Conservation (phyloP, 2,888 invertebrate genomes). For the Phymatocera aterrima region DNA sequence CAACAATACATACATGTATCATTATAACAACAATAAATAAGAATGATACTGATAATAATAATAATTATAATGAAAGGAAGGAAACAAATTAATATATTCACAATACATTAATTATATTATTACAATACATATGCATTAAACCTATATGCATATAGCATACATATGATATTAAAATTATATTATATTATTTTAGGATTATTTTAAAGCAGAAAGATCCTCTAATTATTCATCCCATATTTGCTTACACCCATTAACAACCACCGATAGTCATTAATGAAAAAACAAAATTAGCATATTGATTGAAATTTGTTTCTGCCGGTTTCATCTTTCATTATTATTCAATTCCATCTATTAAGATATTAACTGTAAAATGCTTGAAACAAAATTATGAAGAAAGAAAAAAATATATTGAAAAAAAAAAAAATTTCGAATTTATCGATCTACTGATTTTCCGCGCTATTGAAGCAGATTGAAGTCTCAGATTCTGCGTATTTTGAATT, state of each 20-base stretch:
- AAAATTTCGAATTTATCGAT: constrained; percentile 44
- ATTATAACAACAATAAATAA: constrained; percentile 36
- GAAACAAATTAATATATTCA: constrained; percentile 45
- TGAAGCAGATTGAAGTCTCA: neutral
- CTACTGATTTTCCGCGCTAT: neutral
- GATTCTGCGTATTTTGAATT: too few relatives aligned
- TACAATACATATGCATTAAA: constrained; percentile 48
- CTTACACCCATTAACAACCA: constrained; percentile 58
- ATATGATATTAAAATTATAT: constrained; percentile 46
- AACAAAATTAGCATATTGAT: constrained; percentile 54
- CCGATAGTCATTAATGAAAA: neutral
- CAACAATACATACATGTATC: constrained; percentile 36
- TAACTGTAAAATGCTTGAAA: constrained; percentile 64
- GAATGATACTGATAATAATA: too few relatives aligned
- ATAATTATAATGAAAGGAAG: neutral
- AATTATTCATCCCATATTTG: constrained; percentile 64
- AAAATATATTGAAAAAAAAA: constrained; percentile 54
- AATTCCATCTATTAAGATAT: constrained; percentile 63
- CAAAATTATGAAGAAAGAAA: constrained; percentile 59
- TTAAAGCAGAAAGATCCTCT: constrained; percentile 54
- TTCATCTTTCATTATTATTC: constrained; percentile 63
- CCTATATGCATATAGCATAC: constrained; percentile 55
- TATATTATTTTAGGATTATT: constrained; percentile 53
- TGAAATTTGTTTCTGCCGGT: constrained; percentile 65
- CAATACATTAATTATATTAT: constrained; percentile 41